Conservation (phyloP, 2,113 vertebrate genomes). For the Caloenas nicobarica region DNA sequence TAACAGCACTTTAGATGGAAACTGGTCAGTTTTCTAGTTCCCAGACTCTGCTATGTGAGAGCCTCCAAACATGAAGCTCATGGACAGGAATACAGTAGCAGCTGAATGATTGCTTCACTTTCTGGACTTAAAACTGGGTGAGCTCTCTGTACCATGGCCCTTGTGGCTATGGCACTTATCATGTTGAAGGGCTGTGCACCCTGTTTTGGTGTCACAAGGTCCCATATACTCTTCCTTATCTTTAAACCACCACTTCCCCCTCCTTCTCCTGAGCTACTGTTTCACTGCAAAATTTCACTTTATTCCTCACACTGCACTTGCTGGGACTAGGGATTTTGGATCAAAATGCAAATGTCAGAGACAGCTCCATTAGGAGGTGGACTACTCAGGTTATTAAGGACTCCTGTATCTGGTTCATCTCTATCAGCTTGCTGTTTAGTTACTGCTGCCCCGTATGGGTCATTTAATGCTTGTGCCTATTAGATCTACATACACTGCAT, state of each 20-base stretch:
- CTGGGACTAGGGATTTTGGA: background rate
- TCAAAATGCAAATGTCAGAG: background rate
- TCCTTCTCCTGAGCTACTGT: background rate
- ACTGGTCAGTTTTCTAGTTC: background rate
- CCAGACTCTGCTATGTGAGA: background rate
- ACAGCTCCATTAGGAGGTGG: rapidly evolving
- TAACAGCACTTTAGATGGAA: background rate
- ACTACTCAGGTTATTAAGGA: background rate
- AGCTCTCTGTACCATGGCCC: background rate
- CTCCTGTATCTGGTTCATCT: background rate
- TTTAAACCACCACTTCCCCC: background rate
- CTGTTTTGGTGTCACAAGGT: background rate
- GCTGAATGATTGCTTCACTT: background rate
- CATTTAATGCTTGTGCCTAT: background rate
- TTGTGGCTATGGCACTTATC: background rate
- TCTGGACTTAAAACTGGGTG: background rate
- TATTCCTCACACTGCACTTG: background rate
- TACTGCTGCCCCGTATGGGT: background rate
- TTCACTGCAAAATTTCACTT: background rate
- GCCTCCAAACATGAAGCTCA: background rate
- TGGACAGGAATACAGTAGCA: background rate
- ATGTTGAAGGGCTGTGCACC: background rate
- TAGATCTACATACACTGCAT: background rate
- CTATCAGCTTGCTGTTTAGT: background rate
- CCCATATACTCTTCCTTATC: background rate